Conservation (phyloP, 2,113 vertebrate genomes). For the Myrmecophaga tridactyla region DNA sequence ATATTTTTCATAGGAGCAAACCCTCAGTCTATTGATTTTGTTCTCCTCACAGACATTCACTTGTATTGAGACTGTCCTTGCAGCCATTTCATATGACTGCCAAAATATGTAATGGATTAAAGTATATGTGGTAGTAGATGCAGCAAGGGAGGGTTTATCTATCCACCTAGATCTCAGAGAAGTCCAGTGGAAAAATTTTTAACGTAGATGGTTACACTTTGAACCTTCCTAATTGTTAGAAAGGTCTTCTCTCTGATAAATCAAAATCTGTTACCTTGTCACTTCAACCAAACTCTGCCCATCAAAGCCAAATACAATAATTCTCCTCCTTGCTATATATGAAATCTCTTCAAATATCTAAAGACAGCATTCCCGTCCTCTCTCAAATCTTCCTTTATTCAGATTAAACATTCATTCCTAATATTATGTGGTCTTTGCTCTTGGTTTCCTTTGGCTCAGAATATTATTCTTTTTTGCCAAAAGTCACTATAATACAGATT, state of each 20-base stretch:
- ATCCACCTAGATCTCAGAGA: background rate
- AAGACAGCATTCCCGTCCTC: slow-evolving; percentile 23
- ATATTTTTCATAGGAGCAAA: too few species aligned
- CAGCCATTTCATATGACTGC: background rate
- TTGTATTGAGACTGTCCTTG: background rate
- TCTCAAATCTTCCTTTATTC: slow-evolving; percentile 38
- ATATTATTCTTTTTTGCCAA: slow-evolving; percentile 20
- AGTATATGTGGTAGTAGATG: background rate
- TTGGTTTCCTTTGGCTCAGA: background rate
- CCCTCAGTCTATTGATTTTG: too few species aligned
- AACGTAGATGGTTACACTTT: background rate
- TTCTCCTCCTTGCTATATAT: background rate
- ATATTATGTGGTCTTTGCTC: background rate
- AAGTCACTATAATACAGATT: background rate
- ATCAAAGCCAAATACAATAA: slow-evolving; percentile 1
- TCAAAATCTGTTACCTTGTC: background rate
- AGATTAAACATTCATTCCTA: slow-evolving; percentile 20
- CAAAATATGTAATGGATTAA: background rate
- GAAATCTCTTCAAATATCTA: slow-evolving; percentile 31
- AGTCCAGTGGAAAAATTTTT: background rate
- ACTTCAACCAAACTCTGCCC: background rate
- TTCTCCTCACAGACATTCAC: too few species aligned
- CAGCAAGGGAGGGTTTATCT: background rate
- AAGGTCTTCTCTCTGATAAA: background rate
- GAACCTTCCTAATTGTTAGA: background rate